Evolutionary conservation across 2,888 invertebrate species (phyloP).

Genomic region (Troides aeacus): DNA sequence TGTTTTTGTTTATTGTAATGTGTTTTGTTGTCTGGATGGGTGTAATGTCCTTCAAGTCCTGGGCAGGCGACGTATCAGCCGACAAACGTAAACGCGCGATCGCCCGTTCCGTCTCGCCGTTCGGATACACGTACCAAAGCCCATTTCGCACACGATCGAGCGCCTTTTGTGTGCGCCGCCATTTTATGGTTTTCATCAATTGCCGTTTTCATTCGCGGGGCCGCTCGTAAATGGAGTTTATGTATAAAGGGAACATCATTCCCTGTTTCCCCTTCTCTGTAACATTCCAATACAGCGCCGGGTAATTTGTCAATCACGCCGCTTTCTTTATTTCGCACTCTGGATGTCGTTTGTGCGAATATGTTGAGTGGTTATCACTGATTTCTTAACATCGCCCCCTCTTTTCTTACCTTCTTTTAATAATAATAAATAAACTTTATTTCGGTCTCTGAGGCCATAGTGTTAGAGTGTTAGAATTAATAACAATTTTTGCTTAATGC

Average conservation of each 20-base stretch:
- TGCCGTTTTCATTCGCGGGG: constrained; percentile 33
- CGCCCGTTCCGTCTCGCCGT: constrained; percentile 25
- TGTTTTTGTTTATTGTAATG: not conserved
- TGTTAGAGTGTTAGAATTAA: too few species aligned
- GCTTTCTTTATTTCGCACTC: constrained; percentile 9
- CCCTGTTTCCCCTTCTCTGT: constrained; percentile 17
- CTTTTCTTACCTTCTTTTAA: too few species aligned
- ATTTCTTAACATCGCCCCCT: not conserved
- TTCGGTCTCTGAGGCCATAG: too few species aligned
- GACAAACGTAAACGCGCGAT: constrained; percentile 26
- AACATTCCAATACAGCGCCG: constrained; percentile 22
- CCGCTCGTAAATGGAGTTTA: constrained; percentile 31
- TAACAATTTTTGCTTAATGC: too few species aligned
- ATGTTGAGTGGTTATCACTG: not conserved
- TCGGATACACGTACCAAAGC: constrained; percentile 25
- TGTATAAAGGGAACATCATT: constrained; percentile 26
- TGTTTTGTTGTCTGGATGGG: not conserved
- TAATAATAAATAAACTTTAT: too few species aligned
- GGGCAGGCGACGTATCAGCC: constrained; percentile 9
- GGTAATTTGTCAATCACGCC: constrained; percentile 22
- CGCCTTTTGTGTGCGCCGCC: constrained; percentile 31
- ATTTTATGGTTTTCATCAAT: constrained; percentile 37
- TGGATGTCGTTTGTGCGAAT: not conserved
- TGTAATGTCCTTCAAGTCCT: not conserved
- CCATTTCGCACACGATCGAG: constrained; percentile 33